Percentiles rank a stretch among this genome's conserved stretches.
These are phyloP conservation scores for Theristicus caerulescens DNA, from an alignment of 2,113 vertebrate species.

Conservation along the genomic window DNA sequence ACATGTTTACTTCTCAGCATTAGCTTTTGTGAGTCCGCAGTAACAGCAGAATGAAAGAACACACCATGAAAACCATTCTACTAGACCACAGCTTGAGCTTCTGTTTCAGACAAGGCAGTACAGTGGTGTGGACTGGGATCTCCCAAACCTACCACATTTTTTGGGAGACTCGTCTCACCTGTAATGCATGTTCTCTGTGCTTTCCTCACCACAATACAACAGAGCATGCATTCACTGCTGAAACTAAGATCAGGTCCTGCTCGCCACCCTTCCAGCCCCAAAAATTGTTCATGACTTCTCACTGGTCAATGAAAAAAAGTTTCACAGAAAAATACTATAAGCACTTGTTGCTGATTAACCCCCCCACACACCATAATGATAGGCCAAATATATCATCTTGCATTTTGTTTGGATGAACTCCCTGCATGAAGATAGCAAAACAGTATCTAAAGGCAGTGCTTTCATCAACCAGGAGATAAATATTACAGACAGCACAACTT, in stretches of 20 bases:
- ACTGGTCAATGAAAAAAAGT: background rate
- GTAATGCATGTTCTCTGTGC: background rate
- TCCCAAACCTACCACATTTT: background rate
- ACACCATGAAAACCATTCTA: background rate
- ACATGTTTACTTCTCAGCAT: background rate
- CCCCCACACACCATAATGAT: accelerated
- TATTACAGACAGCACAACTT: background rate
- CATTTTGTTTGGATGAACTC: background rate
- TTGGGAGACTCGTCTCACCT: background rate
- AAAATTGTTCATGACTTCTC: background rate
- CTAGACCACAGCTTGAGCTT: background rate
- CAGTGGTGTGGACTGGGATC: background rate
- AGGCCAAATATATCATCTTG: background rate
- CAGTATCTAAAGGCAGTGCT: background rate
- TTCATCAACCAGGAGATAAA: background rate
- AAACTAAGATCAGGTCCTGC: background rate
- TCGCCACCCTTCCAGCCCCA: background rate
- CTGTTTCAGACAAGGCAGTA: background rate
- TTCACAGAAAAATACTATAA: background rate
- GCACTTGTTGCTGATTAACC: background rate
- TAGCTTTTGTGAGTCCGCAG: background rate
- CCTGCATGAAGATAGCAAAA: background rate
- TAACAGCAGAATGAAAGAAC: background rate
- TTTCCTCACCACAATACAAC: background rate
- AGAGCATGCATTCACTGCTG: background rate